Evolutionary conservation across 2,113 vertebrate genomes (phyloP), one percentile per base, ranked within the genome.

Genomic region (Mesoclemmys tuberculata): DNA sequence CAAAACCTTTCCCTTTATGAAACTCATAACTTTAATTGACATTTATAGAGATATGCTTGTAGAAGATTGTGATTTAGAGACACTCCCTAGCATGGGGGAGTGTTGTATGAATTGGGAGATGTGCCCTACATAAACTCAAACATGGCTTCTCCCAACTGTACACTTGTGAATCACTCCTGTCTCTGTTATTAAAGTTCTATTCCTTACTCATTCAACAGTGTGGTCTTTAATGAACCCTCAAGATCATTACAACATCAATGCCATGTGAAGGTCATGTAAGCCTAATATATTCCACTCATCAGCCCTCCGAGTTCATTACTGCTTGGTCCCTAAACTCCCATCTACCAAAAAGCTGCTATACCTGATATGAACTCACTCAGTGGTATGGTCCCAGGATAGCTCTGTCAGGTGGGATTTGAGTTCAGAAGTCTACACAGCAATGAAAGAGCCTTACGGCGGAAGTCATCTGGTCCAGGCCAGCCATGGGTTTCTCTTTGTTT

Each of bases 181-280:
- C 46, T 46, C 46, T 46, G 46, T 46, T 46, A 46, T 46, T 46
- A 46, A 46, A 46, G 46, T 46, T 46, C 46, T 46, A 46, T 46
- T 46, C 46, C 46, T 46, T 46, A 46, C 46, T 46, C 46, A 46
- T 46, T 46, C 46, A 46, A 46, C 46, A 46, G 46, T 46, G 46
- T 46, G 46, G 46, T 46, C 46, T 46, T 46, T 46, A 46, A 46
- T 46, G 46, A 46, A 46, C 46, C 46, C 46, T 46, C 46, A 46
- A 46, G 46, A 46, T 46, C 46, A 46, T 46, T 46, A 46, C 46
- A 46, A 46, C 46, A 29, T 7, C 2, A 13, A 6, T 35, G 6
- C 31, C 48, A 75, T 1, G 0, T 49, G n/a, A 74, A 84, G 0
- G 0, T 49, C 55, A 21, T 0, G 0, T 31, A 58, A 10, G 35